A percentile compares a stretch with the other conserved stretches of the same genome.
phyloP scores from a whole-genome alignment of 2,113 vertebrate species.

The Phylloscopus trochiloides region DNA sequence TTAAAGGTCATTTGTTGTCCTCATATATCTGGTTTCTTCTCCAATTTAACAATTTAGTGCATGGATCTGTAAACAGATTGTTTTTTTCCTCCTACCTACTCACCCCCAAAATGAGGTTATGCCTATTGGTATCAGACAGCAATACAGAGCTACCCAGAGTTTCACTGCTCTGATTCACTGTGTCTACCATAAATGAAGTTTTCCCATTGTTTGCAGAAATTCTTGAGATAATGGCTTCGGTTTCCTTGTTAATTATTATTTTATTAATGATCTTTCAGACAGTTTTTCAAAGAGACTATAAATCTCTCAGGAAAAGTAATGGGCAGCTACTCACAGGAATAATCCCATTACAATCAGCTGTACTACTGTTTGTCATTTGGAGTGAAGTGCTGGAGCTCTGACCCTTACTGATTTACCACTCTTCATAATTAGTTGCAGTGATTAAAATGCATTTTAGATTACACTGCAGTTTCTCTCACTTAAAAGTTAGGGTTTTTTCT shows the following conservation, averaged over 20 bases:
- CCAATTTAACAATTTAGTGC: background rate
- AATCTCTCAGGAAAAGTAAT: slow-evolving; percentile 43
- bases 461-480: slow-evolving; percentile 17
- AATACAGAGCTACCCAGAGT: background rate
- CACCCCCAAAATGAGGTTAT: background rate
- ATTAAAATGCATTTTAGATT: slow-evolving; percentile 64
- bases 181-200: background rate
- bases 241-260: slow-evolving; percentile 45
- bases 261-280: slow-evolving; percentile 39
- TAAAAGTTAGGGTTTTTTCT: background rate
- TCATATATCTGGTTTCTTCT: background rate
- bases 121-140: background rate
- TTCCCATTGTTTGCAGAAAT: slow-evolving; percentile 39
- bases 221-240: background rate
- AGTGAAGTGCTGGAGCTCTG: slow-evolving; percentile 17
- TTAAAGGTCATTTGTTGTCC: background rate
- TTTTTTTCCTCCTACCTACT: background rate
- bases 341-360: slow-evolving; percentile 41
- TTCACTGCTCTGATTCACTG: background rate
- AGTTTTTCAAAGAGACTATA: slow-evolving; percentile 34
- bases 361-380: slow-evolving; percentile 23
- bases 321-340: slow-evolving; percentile 26
- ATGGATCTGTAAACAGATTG: background rate
- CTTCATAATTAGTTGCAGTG: slow-evolving; percentile 58
- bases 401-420: slow-evolving; percentile 60